Conservation (phyloP, 2,888 invertebrate genomes). For the Habrosyne pyritoides region DNA sequence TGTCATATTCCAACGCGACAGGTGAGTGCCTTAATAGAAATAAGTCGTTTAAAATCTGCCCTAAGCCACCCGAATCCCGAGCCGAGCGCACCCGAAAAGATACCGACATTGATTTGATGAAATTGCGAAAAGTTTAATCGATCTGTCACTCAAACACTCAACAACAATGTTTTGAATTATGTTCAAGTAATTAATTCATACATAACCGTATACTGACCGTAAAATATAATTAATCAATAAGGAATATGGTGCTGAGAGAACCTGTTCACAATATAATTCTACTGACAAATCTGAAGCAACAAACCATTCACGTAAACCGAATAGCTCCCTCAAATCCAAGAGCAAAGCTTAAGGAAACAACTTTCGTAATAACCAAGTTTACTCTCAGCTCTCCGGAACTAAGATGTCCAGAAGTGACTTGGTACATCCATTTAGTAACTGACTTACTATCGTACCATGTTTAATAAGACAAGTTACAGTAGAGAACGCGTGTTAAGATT, state of each 20-base stretch:
- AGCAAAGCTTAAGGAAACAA: constrained; percentile 12
- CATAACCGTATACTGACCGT: not conserved
- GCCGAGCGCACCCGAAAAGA: constrained; percentile 16
- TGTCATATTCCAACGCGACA: constrained; percentile 30
- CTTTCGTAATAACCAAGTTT: constrained; percentile 28
- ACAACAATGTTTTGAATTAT: constrained; percentile 28
- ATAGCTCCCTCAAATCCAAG: not conserved
- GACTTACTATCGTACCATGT: not conserved
- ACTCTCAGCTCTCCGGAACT: constrained; percentile 3
- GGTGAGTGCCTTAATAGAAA: constrained; percentile 28
- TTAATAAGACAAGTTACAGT: not conserved
- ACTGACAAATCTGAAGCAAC: not conserved
- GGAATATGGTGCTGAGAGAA: not conserved
- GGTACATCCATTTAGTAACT: not conserved
- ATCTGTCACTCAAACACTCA: constrained; percentile 49
- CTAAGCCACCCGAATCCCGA: constrained; percentile 13
- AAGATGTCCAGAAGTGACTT: constrained; percentile 8
- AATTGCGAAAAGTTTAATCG: constrained; percentile 50
- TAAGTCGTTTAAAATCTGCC: constrained; percentile 29
- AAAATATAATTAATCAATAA: not conserved
- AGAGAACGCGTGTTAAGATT: not conserved
- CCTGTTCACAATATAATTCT: not conserved
- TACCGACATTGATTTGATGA: constrained; percentile 34
- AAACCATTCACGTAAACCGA: not conserved
- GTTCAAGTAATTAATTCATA: constrained; percentile 17